Percentiles rank a stretch among this genome's conserved stretches.
Conservation (phyloP, 64 coral and sea anemone genomes). For the Stichodactyla mertensii region DNA sequence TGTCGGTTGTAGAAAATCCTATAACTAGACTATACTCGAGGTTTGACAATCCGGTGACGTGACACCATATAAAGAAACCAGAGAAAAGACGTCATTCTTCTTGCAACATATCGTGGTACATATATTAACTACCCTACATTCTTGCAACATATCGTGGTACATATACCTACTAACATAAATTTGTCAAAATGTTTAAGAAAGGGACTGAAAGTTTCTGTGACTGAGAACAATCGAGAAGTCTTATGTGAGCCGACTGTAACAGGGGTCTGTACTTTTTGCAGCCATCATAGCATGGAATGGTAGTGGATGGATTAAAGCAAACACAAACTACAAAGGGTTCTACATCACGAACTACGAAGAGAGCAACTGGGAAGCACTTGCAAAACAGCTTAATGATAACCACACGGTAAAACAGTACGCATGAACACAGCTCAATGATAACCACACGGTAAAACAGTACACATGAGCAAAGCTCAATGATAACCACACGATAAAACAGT, state of each 20-base stretch:
- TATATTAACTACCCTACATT: too few relatives aligned
- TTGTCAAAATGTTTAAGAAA: neutral
- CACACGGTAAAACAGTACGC: neutral
- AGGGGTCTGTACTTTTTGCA: neutral
- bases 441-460: neutral
- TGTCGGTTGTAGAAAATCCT: too few relatives aligned
- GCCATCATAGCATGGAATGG: neutral
- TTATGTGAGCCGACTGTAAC: too few relatives aligned
- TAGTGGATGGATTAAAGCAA: slow-evolving; percentile 30
- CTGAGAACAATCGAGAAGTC: too few relatives aligned
- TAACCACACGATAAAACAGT: neutral
- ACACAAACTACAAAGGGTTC: slow-evolving; percentile 31
- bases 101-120: too few relatives aligned
- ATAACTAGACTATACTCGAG: too few relatives aligned
- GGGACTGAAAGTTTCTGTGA: too few relatives aligned
- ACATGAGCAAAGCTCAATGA: neutral
- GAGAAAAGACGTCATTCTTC: too few relatives aligned
- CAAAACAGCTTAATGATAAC: neutral
- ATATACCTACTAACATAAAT: too few relatives aligned
- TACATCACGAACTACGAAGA: slow-evolving; percentile 52
- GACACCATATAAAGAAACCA: too few relatives aligned
- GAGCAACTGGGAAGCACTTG: slow-evolving; percentile 32
- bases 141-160: too few relatives aligned
- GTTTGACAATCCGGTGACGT: too few relatives aligned
- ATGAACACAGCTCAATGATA: neutral